Conservation (phyloP, 2,113 vertebrate species). For the Heteronetta atricapilla region DNA sequence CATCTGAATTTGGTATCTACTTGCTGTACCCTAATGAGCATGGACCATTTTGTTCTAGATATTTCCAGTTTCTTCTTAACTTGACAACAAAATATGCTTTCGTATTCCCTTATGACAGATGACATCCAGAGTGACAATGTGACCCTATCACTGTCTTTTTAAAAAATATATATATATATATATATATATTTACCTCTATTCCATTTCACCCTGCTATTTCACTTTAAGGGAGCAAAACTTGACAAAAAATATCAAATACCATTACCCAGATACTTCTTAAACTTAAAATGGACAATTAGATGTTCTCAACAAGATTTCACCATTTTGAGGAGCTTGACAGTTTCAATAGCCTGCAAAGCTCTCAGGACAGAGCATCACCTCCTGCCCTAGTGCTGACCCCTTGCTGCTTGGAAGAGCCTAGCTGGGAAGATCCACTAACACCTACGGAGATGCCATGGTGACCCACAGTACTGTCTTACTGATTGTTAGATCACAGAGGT, state of each 20-base stretch:
- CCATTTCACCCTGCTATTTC: not conserved
- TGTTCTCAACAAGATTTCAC: not conserved
- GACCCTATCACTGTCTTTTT: not conserved
- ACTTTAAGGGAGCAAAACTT: not conserved
- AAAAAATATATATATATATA: too few species aligned
- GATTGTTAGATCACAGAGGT: not conserved
- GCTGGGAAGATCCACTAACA: not conserved
- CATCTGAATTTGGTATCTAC: not conserved
- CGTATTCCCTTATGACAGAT: not conserved
- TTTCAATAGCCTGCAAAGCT: not conserved
- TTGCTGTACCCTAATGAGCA: not conserved
- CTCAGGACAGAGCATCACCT: accelerated
- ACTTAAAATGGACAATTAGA: not conserved
- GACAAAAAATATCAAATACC: not conserved
- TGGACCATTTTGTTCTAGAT: not conserved
- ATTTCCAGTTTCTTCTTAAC: not conserved
- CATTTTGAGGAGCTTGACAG: not conserved
- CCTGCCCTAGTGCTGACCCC: not conserved
- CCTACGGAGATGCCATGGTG: not conserved
- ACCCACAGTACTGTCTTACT: not conserved
- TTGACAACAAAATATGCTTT: not conserved
- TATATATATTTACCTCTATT: not conserved
- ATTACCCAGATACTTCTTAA: not conserved
- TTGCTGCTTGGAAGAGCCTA: not conserved
- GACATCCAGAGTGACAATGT: not conserved